phyloP scores from a whole-genome alignment of 1,140 invertebrate species.

The Cydia amplana region DNA sequence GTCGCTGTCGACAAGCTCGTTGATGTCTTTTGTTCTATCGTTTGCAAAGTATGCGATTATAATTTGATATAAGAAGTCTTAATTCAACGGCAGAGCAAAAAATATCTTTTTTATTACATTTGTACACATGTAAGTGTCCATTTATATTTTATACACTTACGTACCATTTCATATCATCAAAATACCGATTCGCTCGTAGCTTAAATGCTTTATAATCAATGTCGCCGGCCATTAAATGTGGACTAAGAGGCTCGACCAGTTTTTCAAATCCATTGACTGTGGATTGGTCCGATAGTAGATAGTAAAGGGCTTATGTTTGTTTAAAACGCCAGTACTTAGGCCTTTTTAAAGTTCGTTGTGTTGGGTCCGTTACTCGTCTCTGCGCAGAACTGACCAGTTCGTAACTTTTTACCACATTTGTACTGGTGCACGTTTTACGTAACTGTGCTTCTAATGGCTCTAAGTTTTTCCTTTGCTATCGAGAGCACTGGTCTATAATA shows the following conservation, averaged over 20 bases:
- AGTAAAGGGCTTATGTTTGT: slow-evolving; percentile 5
- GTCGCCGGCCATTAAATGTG: slow-evolving; percentile 32
- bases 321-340: not conserved
- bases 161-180: slow-evolving; percentile 15
- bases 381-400: slow-evolving; percentile 44
- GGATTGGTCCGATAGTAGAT: slow-evolving; percentile 26
- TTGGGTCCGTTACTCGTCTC: slow-evolving; percentile 50
- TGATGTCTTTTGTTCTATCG: too few species aligned
- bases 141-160: slow-evolving; percentile 5
- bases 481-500: slow-evolving; percentile 60
- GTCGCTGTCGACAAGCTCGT: too few species aligned
- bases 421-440: slow-evolving; percentile 62
- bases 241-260: slow-evolving; percentile 37
- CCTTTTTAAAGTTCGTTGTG: not conserved
- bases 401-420: slow-evolving; percentile 50
- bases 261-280: slow-evolving; percentile 61
- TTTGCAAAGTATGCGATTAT: too few species aligned
- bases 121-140: not conserved
- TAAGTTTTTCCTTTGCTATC: slow-evolving; percentile 61
- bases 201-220: slow-evolving; percentile 32
- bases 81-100: not conserved
- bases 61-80: too few species aligned
- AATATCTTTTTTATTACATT: not conserved
- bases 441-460: slow-evolving; percentile 71
- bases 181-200: slow-evolving; percentile 1